Evolutionary conservation across 2,797 vertebrate genomes (phyloP).

Genomic region (Chelon labrosus): DNA sequence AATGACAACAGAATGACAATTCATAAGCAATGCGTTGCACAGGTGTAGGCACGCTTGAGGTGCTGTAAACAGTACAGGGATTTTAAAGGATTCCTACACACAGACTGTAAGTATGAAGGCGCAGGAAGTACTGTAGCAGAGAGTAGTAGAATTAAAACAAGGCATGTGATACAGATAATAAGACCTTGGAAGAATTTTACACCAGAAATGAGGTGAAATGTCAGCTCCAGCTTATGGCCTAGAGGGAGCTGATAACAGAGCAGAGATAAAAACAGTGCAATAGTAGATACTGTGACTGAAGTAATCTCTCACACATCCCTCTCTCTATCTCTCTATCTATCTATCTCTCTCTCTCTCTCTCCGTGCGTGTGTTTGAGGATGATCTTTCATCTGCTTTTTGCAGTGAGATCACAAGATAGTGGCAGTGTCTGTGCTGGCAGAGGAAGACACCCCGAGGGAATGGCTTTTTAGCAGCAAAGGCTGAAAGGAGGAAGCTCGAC

Average conservation of each 20-base stretch:
- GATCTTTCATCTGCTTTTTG: slow-evolving; percentile 73
- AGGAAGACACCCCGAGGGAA: slow-evolving; percentile 64
- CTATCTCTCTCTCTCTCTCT: slow-evolving; percentile 29
- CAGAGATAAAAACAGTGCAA: slow-evolving; percentile 71
- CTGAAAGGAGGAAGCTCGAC: slow-evolving; percentile 56
- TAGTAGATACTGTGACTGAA: slow-evolving; percentile 65
- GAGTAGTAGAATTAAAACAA: slow-evolving; percentile 42
- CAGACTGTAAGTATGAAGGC: slow-evolving; percentile 31
- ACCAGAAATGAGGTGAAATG: slow-evolving; percentile 77
- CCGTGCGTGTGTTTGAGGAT: slow-evolving; percentile 34
- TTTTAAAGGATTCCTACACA: slow-evolving; percentile 28
- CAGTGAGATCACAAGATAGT: slow-evolving; percentile 71
- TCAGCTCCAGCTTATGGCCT: slow-evolving; percentile 66
- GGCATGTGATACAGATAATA: slow-evolving; percentile 50
- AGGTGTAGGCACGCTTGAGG: slow-evolving; percentile 39
- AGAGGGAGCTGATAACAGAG: slow-evolving; percentile 62
- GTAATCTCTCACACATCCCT: slow-evolving; percentile 52
- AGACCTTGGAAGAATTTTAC: slow-evolving; percentile 58
- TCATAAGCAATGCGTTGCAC: slow-evolving; percentile 27
- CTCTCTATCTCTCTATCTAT: slow-evolving; percentile 26
- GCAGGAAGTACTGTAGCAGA: slow-evolving; percentile 34
- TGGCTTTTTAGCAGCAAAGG: slow-evolving; percentile 57
- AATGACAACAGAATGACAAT: slow-evolving; percentile 36
- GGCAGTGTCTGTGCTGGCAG: slow-evolving; percentile 61
- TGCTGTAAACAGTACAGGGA: slow-evolving; percentile 36